These are phyloP conservation scores for Drosophila leontia DNA, from an alignment of 1,140 invertebrate genomes.

Conservation along the genomic window DNA sequence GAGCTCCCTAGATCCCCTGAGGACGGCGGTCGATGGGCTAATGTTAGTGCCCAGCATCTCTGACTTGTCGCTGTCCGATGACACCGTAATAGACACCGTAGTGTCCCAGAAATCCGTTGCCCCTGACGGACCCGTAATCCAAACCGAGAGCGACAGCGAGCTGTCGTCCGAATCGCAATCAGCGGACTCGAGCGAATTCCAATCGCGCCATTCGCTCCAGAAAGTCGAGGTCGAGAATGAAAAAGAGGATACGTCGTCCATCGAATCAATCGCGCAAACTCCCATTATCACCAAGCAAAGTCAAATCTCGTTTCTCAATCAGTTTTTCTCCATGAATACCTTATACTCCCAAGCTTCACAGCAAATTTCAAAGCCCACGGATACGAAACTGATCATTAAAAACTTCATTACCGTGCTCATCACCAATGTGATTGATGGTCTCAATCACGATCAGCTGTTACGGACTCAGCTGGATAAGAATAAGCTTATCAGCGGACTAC, in stretches of 20 bases:
- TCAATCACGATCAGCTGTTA: background rate
- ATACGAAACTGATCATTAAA: background rate
- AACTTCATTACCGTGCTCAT: slow-evolving; percentile 9
- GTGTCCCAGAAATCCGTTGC: rapidly evolving
- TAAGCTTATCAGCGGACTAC: background rate
- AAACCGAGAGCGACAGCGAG: background rate
- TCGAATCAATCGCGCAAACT: background rate
- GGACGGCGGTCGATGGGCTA: background rate
- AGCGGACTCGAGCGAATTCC: too few relatives aligned
- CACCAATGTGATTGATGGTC: background rate
- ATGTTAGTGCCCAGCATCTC: slow-evolving; percentile 29
- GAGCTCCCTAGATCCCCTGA: background rate
- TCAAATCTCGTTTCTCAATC: too few relatives aligned
- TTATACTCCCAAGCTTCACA: too few relatives aligned
- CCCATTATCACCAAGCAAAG: background rate
- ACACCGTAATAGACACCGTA: rapidly evolving
- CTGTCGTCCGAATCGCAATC: background rate
- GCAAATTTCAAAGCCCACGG: too few relatives aligned
- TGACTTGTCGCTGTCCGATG: slow-evolving; percentile 6
- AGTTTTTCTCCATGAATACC: too few relatives aligned
- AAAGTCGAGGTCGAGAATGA: background rate
- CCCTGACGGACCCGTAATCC: background rate
- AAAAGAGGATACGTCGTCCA: too few relatives aligned
- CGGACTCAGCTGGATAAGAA: background rate
- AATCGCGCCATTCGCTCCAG: background rate